Evolutionary conservation across 2,797 vertebrate species (phyloP).

Genomic region (Balearica regulorum): DNA sequence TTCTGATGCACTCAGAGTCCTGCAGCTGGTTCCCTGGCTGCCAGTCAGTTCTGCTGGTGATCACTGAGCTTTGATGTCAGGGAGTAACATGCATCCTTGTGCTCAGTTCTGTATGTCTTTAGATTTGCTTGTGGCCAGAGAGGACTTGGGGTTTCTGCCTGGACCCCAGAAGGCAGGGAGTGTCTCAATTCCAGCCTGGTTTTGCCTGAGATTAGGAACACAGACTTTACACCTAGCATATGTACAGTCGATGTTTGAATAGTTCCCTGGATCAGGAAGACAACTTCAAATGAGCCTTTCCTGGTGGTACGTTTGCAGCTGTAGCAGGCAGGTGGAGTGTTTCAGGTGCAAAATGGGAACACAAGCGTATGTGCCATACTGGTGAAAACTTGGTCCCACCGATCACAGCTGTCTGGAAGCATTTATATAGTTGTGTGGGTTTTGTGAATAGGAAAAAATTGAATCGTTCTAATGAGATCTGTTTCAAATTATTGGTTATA

Average conservation of each 20-base stretch:
- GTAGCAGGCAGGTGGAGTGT: not conserved
- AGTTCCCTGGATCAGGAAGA: not conserved
- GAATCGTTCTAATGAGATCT: not conserved
- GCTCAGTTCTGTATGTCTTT: not conserved
- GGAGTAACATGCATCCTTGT: not conserved
- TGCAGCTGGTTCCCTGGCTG: not conserved
- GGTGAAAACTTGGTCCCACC: not conserved
- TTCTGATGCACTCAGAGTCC: not conserved
- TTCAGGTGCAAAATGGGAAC: not conserved
- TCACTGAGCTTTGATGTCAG: not conserved
- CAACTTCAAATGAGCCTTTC: not conserved
- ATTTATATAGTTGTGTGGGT: not conserved
- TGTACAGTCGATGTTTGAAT: not conserved
- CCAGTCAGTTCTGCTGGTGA: not conserved
- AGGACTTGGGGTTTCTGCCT: not conserved
- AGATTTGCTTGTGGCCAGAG: not conserved
- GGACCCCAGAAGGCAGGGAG: not conserved
- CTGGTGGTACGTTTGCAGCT: not conserved
- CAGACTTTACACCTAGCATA: rapidly evolving
- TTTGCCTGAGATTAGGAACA: not conserved
- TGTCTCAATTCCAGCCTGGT: not conserved
- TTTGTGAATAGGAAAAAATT: not conserved
- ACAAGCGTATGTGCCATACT: not conserved
- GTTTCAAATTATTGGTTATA: not conserved
- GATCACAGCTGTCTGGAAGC: not conserved